Base-by-base conservation (phyloP, 2,888 invertebrate genomes). In the Lasioglossum vierecki region DNA sequence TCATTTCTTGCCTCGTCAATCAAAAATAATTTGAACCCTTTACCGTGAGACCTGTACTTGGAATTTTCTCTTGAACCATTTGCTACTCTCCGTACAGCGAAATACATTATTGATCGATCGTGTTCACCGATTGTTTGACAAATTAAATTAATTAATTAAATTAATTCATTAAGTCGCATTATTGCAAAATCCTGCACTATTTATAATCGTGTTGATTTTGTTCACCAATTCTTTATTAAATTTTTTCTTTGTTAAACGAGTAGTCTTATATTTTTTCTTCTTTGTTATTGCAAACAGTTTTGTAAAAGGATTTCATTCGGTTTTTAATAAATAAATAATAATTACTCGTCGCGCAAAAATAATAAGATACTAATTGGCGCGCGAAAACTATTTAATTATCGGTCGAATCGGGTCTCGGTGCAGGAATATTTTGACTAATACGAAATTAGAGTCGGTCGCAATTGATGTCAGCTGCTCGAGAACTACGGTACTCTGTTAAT, bases 391-490 rank as follows among this genome's bases (percentile, higher is more conserved):
- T 66, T 66, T 15, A 30, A 30, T 35, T 35, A 66, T 4, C 15
- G 26, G 63, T 15, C 30, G 18, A 39, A 68, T n/a, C 22, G 68
- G 30, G 30, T 66, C 63, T 66, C 30, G 68, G 39, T 22, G 35
- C 22, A 11, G 3, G 35, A 22, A 39, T 68, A 68, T 68, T 39
- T 39, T 22, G 68, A 66, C 30, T 35, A 68, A 68, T 68, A 35
- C 22, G 39, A 68, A 68, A 35, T 39, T 30, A 30, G 18, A 39
- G 35, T 68, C 68, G 39, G 39, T 18, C 18, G 66, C 18, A 39
- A 68, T 68, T 68, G 35, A 68, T 68, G 18, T 68, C 68, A 68
- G 68, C 68, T 68, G 39, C 68, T 39, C 22, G 35, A 22, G 68
- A 68, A 68, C 35, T 68, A 68, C 35, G 68, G 39, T 22, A 39